Evolutionary conservation across 2,888 invertebrate genomes (phyloP).

Genomic region (Sisyra nigra): DNA sequence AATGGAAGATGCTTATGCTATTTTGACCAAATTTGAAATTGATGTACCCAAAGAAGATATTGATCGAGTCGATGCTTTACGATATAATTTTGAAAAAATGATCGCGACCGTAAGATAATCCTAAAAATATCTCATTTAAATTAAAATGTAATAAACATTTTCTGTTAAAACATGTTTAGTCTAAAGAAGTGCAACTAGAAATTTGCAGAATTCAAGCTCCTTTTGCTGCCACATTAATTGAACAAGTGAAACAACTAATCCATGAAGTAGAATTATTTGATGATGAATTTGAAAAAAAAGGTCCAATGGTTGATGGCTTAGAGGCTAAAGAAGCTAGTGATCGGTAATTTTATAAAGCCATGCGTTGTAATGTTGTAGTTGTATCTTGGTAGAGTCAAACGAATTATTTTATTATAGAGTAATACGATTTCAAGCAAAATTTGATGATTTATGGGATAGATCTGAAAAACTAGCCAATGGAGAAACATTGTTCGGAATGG

Average conservation of each 20-base stretch:
- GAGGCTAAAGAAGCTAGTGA: conserved; percentile 77
- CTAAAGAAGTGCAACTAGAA: conserved; percentile 50
- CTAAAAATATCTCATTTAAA: background rate
- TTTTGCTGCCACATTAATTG: conserved; percentile 51
- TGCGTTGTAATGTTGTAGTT: too few relatives aligned
- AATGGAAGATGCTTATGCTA: conserved; percentile 65
- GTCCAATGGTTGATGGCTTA: conserved; percentile 74
- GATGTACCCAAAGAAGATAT: conserved; percentile 60
- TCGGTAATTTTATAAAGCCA: conserved; percentile 32
- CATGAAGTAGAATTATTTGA: conserved; percentile 53
- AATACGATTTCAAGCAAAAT: conserved; percentile 58
- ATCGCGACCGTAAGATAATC: background rate
- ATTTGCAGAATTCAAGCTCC: conserved; percentile 62
- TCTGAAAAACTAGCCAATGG: conserved; percentile 72
- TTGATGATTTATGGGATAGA: conserved; percentile 68
- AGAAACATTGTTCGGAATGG: conserved; percentile 71
- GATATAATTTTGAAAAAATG: conserved; percentile 51
- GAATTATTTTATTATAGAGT: too few relatives aligned
- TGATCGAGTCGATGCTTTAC: conserved; percentile 60
- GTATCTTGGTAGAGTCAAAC: too few relatives aligned
- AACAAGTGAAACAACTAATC: conserved; percentile 49
- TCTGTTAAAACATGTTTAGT: too few relatives aligned
- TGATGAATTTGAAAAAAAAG: conserved; percentile 52
- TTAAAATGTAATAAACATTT: too few relatives aligned
- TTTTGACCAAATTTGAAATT: conserved; percentile 49